A percentile compares a stretch with the other conserved stretches of the same genome.
Conservation (phyloP, 2,888 invertebrate species). For the Noctua janthina region DNA sequence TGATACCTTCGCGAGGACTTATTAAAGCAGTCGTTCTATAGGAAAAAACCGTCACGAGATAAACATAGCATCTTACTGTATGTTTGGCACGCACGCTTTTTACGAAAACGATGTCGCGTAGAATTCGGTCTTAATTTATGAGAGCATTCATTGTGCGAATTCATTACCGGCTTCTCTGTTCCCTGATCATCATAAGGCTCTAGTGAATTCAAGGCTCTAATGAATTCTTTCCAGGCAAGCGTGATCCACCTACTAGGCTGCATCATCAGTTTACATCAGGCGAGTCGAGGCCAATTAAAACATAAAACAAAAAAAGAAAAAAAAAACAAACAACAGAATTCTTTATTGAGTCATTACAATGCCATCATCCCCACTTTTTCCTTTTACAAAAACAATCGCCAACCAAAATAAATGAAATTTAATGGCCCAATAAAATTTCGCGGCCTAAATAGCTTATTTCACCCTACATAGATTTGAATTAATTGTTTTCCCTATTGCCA, state of each 20-base stretch:
- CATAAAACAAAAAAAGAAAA: background rate
- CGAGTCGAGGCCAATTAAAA: background rate
- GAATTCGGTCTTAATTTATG: no score
- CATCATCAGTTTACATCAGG: background rate
- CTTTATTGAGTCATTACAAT: conserved; percentile 30
- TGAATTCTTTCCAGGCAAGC: background rate
- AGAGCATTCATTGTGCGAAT: no score
- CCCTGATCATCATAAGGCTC: background rate
- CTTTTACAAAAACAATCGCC: conserved; percentile 45
- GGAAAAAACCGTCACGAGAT: no score
- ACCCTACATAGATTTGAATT: conserved; percentile 51
- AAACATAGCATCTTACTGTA: no score
- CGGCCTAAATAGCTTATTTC: conserved; percentile 48
- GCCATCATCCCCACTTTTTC: conserved; percentile 18
- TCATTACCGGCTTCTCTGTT: background rate
- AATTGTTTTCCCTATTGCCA: conserved; percentile 50
- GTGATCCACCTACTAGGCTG: background rate
- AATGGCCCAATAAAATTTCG: conserved; percentile 61
- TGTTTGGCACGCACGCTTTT: no score
- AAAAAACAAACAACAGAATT: background rate
- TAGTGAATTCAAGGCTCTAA: background rate
- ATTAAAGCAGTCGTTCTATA: no score
- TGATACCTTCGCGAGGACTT: no score
- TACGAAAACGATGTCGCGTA: no score
- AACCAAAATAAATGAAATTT: conserved; percentile 50